A percentile compares a stretch with the other conserved stretches of the same genome.
phyloP scores from a whole-genome alignment of 2,113 vertebrate species.

The Clarias batrachus region DNA sequence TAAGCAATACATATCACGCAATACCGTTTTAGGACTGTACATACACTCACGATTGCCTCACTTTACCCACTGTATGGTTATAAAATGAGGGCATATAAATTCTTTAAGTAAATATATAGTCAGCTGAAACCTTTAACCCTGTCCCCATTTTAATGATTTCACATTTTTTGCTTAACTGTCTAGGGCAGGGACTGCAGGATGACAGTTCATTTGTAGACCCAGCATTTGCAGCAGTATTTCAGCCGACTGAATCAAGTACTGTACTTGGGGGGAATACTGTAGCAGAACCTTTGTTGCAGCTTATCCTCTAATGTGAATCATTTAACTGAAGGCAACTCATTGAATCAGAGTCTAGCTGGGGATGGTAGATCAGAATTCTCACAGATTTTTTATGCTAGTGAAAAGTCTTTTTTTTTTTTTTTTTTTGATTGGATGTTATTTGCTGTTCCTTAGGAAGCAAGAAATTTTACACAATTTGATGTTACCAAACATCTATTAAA shows the following conservation, averaged over 20 bases:
- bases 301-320: not conserved
- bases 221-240: not conserved
- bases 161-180: not conserved
- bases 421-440: not conserved
- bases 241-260: not conserved
- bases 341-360: not conserved
- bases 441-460: not conserved
- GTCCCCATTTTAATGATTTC: not conserved
- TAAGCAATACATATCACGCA: slow-evolving; percentile 22
- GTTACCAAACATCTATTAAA: not conserved
- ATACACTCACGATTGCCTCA: not conserved
- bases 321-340: not conserved
- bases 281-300: not conserved
- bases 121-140: not conserved
- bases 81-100: not conserved
- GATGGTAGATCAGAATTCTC: not conserved
- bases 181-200: not conserved
- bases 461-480: not conserved
- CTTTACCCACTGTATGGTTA: not conserved
- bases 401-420: not conserved
- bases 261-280: not conserved
- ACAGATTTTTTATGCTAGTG: not conserved
- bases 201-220: not conserved
- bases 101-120: not conserved
- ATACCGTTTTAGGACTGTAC: slow-evolving; percentile 1